Conservation (phyloP, 2,888 invertebrate species). For the Acutogordius australiensis region DNA sequence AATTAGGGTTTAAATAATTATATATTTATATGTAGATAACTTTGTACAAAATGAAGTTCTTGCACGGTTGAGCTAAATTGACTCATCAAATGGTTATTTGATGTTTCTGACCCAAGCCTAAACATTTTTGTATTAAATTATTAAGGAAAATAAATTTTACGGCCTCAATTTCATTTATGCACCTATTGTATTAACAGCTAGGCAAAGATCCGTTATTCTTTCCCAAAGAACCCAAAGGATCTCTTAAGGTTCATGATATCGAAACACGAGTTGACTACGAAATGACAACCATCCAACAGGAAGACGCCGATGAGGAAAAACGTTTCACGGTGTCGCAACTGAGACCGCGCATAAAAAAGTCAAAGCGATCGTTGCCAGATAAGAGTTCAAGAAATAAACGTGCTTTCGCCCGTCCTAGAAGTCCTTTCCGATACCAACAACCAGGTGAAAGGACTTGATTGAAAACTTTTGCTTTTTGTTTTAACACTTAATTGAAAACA, state of each 20-base stretch:
- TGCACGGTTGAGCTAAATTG: no score
- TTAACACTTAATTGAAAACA: no score
- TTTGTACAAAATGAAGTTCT: no score
- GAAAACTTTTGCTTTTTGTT: no score
- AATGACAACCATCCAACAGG: not conserved
- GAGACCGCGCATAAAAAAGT: not conserved
- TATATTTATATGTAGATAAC: no score
- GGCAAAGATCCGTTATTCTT: conserved; percentile 4
- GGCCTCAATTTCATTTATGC: no score
- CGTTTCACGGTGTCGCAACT: not conserved
- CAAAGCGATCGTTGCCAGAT: not conserved
- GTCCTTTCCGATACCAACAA: conserved; percentile 1
- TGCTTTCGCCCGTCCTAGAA: not conserved
- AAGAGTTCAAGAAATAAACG: not conserved
- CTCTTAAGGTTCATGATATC: not conserved
- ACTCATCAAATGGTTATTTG: no score
- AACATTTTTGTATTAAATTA: no score
- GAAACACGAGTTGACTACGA: not conserved
- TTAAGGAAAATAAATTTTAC: no score
- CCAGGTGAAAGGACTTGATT: no score
- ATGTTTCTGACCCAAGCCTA: no score
- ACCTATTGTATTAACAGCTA: no score
- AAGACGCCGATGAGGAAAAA: not conserved
- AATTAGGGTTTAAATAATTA: conserved; percentile 5
- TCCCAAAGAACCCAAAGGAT: not conserved